Base-by-base conservation (phyloP, 30 jellyfish, hydroid and myxozoan genomes). In the Aurelia aurita region DNA sequence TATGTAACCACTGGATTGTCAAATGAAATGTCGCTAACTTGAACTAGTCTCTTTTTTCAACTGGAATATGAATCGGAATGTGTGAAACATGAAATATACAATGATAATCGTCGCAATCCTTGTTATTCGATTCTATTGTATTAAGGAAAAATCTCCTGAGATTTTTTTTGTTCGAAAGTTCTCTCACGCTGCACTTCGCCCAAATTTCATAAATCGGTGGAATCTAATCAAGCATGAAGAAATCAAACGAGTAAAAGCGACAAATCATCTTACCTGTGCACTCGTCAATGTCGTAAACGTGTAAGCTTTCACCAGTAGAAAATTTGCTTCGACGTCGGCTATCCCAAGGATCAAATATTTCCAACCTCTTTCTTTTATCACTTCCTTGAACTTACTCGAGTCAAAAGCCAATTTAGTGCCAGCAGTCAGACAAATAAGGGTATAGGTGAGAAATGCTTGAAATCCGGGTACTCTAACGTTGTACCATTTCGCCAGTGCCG, bases 281-380 rank as follows among this genome's bases (percentile, higher is more conserved):
- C 99, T 94, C 0, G 99, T 94, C 49, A 94, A 72, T 0, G 99
- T 94, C 23, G 99, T 94, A 78, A 73, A 94, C 28, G 96, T 77
- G 87, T 94, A 94, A 16, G 99, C 99, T 54, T 94, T 94, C 11
- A 90, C 91, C 19, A 94, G 89, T 51, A 94, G 88, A 71, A 45
- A 94, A 62, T 94, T 94, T 14, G 96, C 99, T 79, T 94, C 97
- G 15, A 94, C 99, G 45, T 94, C 99, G 15, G 86, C 58, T 14
- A 88, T 45, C 10, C 97, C 95, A 8, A 94, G 82, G 0, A 89
- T 22, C 16, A 94, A 84, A 54, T 88, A 94, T 66, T 89, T 94
- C 99, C 97, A 94, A 21, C 99, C 92, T 64, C 96, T 73, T 62
- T 79, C 85, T 20, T 67, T 32, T 1, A 94, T 22, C 5, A 85